Conservation (phyloP, 2,888 invertebrate species). For the Drosophila multiciliata region DNA sequence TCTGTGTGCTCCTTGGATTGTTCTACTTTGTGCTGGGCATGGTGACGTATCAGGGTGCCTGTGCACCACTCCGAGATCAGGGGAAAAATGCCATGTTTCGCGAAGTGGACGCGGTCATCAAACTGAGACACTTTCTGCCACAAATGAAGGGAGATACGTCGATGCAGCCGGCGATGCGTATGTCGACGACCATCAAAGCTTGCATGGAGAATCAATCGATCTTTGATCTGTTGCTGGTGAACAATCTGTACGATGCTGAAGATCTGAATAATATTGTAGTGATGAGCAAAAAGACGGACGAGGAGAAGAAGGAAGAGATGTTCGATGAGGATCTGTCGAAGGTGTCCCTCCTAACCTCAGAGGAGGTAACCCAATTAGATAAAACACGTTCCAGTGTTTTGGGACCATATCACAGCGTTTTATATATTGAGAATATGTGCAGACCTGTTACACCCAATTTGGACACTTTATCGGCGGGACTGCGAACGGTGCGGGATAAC, state of each 20-base stretch:
- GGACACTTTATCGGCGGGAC: neutral
- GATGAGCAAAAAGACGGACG: neutral
- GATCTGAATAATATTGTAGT: constrained; percentile 16
- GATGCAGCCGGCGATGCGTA: constrained; percentile 13
- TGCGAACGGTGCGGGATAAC: neutral
- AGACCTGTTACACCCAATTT: constrained; percentile 22
- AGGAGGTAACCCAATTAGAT: neutral
- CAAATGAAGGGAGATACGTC: neutral
- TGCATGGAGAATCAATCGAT: constrained; percentile 51
- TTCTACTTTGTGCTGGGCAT: constrained; percentile 90
- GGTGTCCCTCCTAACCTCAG: constrained; percentile 10
- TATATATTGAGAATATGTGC: constrained; percentile 30
- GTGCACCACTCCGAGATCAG: constrained; percentile 88
- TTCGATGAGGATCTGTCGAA: constrained; percentile 33
- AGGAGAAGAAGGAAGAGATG: neutral
- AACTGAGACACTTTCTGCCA: constrained; percentile 23
- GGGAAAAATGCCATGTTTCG: constrained; percentile 39
- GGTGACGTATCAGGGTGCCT: constrained; percentile 89
- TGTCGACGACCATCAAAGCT: constrained; percentile 40
- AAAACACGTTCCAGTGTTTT: constrained; percentile 2
- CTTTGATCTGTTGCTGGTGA: constrained; percentile 28
- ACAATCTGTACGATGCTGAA: constrained; percentile 19
- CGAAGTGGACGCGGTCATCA: constrained; percentile 31
- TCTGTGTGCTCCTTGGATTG: constrained; percentile 88
- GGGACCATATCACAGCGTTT: constrained; percentile 32